These are phyloP conservation scores for Uloborus diversus DNA, from an alignment of 1,140 invertebrate genomes.

Conservation along the genomic window DNA sequence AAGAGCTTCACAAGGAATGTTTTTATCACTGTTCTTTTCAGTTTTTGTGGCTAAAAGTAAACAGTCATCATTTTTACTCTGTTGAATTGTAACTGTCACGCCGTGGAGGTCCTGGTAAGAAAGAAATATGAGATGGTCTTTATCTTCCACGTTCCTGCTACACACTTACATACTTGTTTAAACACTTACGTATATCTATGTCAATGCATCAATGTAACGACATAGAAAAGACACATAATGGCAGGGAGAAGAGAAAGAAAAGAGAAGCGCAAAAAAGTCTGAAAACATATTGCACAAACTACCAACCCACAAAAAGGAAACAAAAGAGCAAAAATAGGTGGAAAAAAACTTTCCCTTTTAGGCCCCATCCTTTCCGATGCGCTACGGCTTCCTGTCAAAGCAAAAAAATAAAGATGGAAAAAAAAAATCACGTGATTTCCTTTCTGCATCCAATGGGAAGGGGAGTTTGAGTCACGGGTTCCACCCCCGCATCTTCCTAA, in stretches of 20 bases:
- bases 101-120: too few relatives aligned
- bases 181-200: conserved; percentile 17
- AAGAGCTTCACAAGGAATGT: too few relatives aligned
- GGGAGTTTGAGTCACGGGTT: conserved; percentile 22
- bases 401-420: neutral
- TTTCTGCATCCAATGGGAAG: neutral
- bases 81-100: too few relatives aligned
- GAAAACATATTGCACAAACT: conserved; percentile 1
- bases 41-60: too few relatives aligned
- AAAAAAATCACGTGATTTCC: conserved; percentile 14
- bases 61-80: too few relatives aligned
- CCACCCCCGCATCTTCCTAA: conserved; percentile 14
- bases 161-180: conserved; percentile 14
- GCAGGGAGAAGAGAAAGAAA: neutral
- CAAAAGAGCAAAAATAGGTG: conserved; percentile 1
- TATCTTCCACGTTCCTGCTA: neutral
- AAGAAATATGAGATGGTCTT: too few relatives aligned
- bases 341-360: conserved; percentile 35
- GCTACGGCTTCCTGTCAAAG: conserved; percentile 20
- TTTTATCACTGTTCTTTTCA: too few relatives aligned
- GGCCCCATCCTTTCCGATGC: conserved; percentile 6
- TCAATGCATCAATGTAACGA: conserved; percentile 28
- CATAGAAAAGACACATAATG: conserved; percentile 2
- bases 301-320: neutral
- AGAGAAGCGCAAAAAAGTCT: neutral